Evolutionary conservation across 2,113 vertebrate species (phyloP), one percentile per base, ranked within the genome.

Genomic region (Nesogale talazaci): DNA sequence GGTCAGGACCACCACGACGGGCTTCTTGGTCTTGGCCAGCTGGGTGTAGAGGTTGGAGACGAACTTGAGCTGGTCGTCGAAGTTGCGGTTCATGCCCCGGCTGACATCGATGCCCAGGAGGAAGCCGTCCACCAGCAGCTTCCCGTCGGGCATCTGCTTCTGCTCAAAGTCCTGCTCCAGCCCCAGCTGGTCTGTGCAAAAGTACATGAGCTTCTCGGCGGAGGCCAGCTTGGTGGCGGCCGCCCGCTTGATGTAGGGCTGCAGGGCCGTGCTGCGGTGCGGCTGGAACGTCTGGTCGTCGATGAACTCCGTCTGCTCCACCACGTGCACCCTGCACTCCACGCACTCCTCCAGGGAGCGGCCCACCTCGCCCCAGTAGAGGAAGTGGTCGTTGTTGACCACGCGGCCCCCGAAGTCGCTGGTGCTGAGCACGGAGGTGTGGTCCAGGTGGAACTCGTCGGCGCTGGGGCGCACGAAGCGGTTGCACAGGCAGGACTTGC

Each of bases 101-200:
- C 99, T 99, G 9, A 99, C 99, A 61, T 99, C 99, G 0, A 99
- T 97, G 90, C 99, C 99, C 0, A 99, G 98, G 16, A 99, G 97
- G 92, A 99, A 99, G 29, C 99, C 99, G 38, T 99, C 99, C 17
- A 99, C 98, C 83, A 98, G 97, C 31, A 99, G 97, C 96, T 99
- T 99, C 56, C 99, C 99, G 56, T 99, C 99, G 0, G 99, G 99
- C 99, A 99, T 99, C 96, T 99, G 99, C 92, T 99, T 99, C 97
- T 99, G 99, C 95, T 99, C 99, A 97, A 99, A 99, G 98, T 99
- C 99, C 98, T 99, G 99, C 92, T 99, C 99, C 96, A 99, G 95
- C 0, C 99, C 99, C 38, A 99, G 97, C 97, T 99, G 99, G 97
- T 99, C 99, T 59, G 99, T 99, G 97, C 99, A 99, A 97, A 99